Percentiles rank a stretch among this genome's conserved stretches.
These are phyloP conservation scores for Lipotes vexillifer DNA, from an alignment of 2,113 vertebrate genomes.

Conservation along the genomic window DNA sequence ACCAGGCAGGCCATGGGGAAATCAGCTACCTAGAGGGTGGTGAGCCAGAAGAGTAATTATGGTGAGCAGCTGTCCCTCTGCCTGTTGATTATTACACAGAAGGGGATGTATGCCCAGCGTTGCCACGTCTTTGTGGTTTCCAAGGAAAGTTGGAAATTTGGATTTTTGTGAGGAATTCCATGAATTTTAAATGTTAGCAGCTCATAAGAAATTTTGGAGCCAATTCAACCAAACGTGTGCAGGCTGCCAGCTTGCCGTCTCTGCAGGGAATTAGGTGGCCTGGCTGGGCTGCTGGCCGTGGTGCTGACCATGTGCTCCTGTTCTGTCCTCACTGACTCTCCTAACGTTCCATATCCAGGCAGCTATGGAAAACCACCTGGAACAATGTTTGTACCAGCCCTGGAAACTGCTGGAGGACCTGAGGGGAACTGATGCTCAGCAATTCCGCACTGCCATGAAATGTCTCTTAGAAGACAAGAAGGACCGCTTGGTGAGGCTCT, in stretches of 20 bases:
- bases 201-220: not conserved
- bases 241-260: not conserved
- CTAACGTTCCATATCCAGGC: constrained; percentile 57
- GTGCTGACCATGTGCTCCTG: not conserved
- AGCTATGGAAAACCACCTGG: constrained; percentile 77
- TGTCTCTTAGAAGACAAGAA: constrained; percentile 78
- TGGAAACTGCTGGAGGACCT: constrained; percentile 79
- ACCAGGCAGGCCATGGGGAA: not conserved
- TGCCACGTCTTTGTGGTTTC: not conserved
- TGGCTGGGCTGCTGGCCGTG: not conserved
- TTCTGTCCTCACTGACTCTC: not conserved
- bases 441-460: constrained; percentile 81
- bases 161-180: not conserved
- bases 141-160: not conserved
- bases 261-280: too few relatives aligned
- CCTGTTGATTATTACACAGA: not conserved
- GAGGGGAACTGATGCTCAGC: constrained; percentile 72
- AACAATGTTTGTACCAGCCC: constrained; percentile 78
- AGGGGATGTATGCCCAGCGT: fast-evolving
- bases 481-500: constrained; percentile 74
- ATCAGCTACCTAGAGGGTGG: not conserved
- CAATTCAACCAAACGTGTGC: not conserved
- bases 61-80: not conserved
- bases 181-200: not conserved
- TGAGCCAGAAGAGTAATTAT: not conserved